These are phyloP conservation scores for Acomys russatus DNA, from an alignment of 2,797 vertebrate genomes.

Conservation along the genomic window DNA sequence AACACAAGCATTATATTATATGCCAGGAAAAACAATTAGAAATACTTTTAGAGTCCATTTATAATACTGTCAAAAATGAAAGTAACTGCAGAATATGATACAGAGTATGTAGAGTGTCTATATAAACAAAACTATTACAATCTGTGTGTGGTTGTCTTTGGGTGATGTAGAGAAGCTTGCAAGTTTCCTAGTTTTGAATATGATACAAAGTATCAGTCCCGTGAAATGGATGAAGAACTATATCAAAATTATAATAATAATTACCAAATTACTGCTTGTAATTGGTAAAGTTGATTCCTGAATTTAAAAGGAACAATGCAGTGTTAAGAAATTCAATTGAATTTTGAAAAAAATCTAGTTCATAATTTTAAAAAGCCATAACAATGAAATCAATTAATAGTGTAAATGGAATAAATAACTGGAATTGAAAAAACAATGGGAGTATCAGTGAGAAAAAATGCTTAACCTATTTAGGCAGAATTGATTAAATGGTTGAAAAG, in stretches of 20 bases:
- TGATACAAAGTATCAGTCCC: neutral
- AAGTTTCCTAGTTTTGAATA: neutral
- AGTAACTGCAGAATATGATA: neutral
- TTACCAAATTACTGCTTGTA: neutral
- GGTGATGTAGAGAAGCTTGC: neutral
- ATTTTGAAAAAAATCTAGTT: neutral
- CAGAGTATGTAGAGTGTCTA: neutral
- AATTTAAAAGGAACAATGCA: conserved; percentile 10
- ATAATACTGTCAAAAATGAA: neutral
- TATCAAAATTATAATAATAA: neutral
- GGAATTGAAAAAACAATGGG: neutral
- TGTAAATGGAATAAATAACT: neutral
- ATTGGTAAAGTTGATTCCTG: neutral
- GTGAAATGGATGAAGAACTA: neutral
- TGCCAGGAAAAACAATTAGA: neutral
- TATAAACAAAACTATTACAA: neutral
- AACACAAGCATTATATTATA: neutral
- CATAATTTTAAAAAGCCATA: neutral
- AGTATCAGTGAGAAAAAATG: neutral
- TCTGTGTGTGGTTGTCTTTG: neutral
- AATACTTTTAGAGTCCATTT: neutral
- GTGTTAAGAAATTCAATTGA: conserved; percentile 8
- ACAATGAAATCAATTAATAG: neutral
- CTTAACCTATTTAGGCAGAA: neutral
- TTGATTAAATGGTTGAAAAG: neutral